Percentiles rank a stretch among this genome's conserved stretches.
These are phyloP conservation scores for Hyaena hyaena DNA, from an alignment of 2,113 vertebrate species.

Conservation along the genomic window DNA sequence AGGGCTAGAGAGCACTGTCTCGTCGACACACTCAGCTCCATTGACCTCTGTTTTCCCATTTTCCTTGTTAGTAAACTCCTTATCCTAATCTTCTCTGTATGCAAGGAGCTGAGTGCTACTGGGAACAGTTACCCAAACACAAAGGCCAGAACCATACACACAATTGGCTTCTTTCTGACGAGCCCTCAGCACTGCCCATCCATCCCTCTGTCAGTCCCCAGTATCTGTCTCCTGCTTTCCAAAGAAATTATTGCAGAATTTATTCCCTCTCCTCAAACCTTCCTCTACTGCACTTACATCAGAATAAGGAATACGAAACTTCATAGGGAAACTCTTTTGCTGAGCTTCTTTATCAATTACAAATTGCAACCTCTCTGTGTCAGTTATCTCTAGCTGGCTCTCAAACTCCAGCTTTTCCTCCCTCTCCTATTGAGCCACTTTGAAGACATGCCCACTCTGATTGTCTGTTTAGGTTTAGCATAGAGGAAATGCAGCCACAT, in stretches of 20 bases:
- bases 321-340: not conserved
- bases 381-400: not conserved
- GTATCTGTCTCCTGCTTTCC: not conserved
- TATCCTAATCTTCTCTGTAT: not conserved
- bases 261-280: not conserved
- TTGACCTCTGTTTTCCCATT: not conserved
- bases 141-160: not conserved
- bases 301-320: not conserved
- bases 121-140: not conserved
- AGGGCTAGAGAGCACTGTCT: not conserved
- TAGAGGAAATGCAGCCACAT: not conserved
- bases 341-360: conserved; percentile 11
- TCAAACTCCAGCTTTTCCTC: conserved; percentile 21
- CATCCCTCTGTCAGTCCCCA: not conserved
- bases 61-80: conserved; percentile 7
- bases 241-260: conserved; percentile 32
- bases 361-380: not conserved
- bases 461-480: not conserved
- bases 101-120: not conserved
- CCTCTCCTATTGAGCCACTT: not conserved
- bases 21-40: not conserved
- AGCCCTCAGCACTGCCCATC: not conserved
- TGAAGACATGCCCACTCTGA: not conserved
- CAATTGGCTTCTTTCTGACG: not conserved
- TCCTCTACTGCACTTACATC: conserved; percentile 7